Evolutionary conservation across 2,113 vertebrate species (phyloP).

Genomic region (Atractosteus spatula): DNA sequence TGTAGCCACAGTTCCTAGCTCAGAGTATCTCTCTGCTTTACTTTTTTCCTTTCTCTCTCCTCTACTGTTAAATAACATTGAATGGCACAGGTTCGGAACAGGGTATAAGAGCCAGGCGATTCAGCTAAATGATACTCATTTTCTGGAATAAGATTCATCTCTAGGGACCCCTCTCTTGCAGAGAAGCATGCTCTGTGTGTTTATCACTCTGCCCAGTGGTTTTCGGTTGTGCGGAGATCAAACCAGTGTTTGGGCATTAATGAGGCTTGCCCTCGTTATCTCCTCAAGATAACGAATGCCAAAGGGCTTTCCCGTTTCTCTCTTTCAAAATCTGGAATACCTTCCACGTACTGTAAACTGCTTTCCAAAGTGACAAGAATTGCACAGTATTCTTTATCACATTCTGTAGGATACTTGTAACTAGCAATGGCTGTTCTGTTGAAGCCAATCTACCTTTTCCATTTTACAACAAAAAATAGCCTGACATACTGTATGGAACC

Average conservation of each 20-base stretch:
- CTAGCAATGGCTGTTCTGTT: no score
- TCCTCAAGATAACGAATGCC: background rate
- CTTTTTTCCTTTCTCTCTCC: conserved; percentile 10
- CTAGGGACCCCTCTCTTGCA: background rate
- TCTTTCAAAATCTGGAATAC: no score
- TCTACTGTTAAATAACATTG: conserved; percentile 7
- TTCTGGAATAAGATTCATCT: conserved; percentile 8
- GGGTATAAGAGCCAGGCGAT: conserved; percentile 19
- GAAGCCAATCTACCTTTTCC: no score
- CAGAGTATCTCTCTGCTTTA: background rate
- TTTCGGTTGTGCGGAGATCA: conserved; percentile 7
- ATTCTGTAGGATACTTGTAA: no score
- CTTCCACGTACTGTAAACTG: no score
- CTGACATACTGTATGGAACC: background rate
- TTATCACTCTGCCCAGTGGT: conserved; percentile 1
- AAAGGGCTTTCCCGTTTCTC: background rate
- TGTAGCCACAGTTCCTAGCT: conserved; percentile 1
- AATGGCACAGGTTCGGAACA: background rate
- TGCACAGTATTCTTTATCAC: no score
- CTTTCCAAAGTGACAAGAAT: no score
- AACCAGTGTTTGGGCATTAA: conserved; percentile 16
- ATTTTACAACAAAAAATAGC: no score
- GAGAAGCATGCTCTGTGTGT: background rate
- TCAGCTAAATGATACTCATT: conserved; percentile 10
- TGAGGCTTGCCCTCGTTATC: conserved; percentile 19